Percentiles rank a stretch among this genome's conserved stretches.
These are phyloP conservation scores for Macropis europaea DNA, from an alignment of 2,888 invertebrate genomes.

Conservation along the genomic window DNA sequence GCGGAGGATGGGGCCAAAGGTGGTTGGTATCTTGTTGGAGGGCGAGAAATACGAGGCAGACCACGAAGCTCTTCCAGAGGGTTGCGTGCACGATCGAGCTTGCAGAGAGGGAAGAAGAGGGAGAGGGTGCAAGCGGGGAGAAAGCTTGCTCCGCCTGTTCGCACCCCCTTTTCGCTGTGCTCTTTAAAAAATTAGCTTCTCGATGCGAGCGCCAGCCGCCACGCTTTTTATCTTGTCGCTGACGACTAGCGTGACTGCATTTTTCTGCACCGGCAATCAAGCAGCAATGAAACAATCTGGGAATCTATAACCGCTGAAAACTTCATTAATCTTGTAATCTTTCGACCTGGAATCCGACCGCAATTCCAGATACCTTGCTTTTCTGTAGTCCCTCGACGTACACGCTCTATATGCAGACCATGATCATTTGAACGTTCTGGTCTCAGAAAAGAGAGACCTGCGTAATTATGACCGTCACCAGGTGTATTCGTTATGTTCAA, in stretches of 20 bases:
- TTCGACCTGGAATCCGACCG: too few species aligned
- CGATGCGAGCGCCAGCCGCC: slow-evolving; percentile 29
- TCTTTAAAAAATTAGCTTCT: slow-evolving; percentile 68
- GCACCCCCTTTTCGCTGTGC: slow-evolving; percentile 62
- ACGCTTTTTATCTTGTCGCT: slow-evolving; percentile 43
- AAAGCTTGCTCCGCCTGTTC: slow-evolving; percentile 63
- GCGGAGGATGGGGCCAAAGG: slow-evolving; percentile 64
- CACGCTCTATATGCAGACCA: too few species aligned
- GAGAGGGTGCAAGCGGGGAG: slow-evolving; percentile 23
- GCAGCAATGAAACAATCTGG: slow-evolving; percentile 35
- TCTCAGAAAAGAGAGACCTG: too few species aligned
- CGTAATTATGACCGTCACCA: too few species aligned
- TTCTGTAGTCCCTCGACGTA: too few species aligned
- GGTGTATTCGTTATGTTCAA: too few species aligned
- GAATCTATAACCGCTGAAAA: slow-evolving; percentile 8
- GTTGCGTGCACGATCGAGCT: slow-evolving; percentile 65
- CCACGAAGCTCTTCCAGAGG: slow-evolving; percentile 60
- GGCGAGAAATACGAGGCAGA: slow-evolving; percentile 69
- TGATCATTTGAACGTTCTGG: too few species aligned
- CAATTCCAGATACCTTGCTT: too few species aligned
- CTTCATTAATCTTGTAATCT: slow-evolving; percentile 4
- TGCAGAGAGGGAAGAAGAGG: slow-evolving; percentile 1
- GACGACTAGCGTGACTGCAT: slow-evolving; percentile 20
- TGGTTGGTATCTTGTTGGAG: slow-evolving; percentile 71
- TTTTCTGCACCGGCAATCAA: slow-evolving; percentile 25